Percentiles rank a stretch among this genome's conserved stretches.
phyloP scores from a whole-genome alignment of 2,113 vertebrate species.

The Salvator merianae region DNA sequence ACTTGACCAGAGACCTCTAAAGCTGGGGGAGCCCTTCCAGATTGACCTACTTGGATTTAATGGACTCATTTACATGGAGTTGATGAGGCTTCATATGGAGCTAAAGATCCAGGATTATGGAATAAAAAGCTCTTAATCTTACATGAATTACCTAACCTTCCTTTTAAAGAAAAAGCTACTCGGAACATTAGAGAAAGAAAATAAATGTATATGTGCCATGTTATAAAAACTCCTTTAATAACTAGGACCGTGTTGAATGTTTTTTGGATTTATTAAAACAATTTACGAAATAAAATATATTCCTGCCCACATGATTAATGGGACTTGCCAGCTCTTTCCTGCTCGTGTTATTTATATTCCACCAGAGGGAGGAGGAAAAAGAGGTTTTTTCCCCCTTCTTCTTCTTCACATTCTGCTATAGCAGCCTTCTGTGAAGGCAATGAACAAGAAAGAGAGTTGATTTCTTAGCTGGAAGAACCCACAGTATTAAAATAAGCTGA shows the following conservation, averaged over 20 bases:
- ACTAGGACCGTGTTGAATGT: slow-evolving; percentile 60
- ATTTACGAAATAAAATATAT: slow-evolving; percentile 63
- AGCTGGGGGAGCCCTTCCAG: background rate
- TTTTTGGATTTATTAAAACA: slow-evolving; percentile 69
- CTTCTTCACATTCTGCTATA: slow-evolving; percentile 54
- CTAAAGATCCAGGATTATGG: slow-evolving; percentile 43
- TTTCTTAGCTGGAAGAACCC: slow-evolving; percentile 51
- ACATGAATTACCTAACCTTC: slow-evolving; percentile 65
- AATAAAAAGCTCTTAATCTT: slow-evolving; percentile 64
- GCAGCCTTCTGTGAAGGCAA: slow-evolving; percentile 65
- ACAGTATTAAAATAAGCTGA: slow-evolving; percentile 47
- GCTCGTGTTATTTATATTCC: slow-evolving; percentile 69
- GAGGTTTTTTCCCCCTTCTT: slow-evolving; percentile 42
- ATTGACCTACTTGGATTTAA: slow-evolving; percentile 49
- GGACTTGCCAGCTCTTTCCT: slow-evolving; percentile 65
- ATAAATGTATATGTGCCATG: slow-evolving; percentile 61
- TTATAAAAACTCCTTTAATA: slow-evolving; percentile 63
- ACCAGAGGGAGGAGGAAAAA: slow-evolving; percentile 41
- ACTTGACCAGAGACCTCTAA: background rate
- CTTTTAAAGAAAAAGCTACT: slow-evolving; percentile 54
- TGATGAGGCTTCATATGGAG: slow-evolving; percentile 19
- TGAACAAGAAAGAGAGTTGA: slow-evolving; percentile 38
- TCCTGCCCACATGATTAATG: slow-evolving; percentile 67
- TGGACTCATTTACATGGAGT: slow-evolving; percentile 53
- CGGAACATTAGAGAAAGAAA: slow-evolving; percentile 62